Base-by-base conservation (phyloP, 2,888 invertebrate genomes). In the Drosophila anomelani region DNA sequence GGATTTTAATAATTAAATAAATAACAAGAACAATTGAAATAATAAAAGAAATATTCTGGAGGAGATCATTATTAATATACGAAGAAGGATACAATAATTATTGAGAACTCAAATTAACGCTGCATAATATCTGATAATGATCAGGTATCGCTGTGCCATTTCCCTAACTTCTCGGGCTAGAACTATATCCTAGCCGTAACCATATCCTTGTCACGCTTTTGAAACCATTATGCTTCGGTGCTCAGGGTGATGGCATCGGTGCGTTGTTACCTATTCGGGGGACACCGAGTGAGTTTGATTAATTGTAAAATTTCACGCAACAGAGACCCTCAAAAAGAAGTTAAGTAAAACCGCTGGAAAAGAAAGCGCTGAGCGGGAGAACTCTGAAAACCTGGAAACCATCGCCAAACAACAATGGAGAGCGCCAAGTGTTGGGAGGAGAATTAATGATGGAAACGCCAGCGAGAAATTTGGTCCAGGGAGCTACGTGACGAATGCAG, bases 271-370 rank as follows among this genome's bases (percentile, higher is more conserved):
- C 51, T 58, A 20, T 54, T 71, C 56, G 26, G 13, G 32, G 43
- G 41, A 32, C 57, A 46, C 38, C 78, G 83, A 76, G 81, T 82
- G 89, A 89, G 89, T 91, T 91, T 92, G 92, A 92, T 92, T 92
- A 92, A 92, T 92, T 92, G 78, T 86, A 29, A 76, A 90, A 92
- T 92, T 92, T 92, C 92, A 92, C 89, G 91, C 91, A 88, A 90
- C 90, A 79, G 58, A 71, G 59, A 43, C 47, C 56, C 70, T 57
- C 59, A 63, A 63, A 73, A 58, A 46, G 58, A 54, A 56, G 58
- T 59, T 54, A 62, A 61, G 57, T 56, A 75, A 84, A 82, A 69
- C 76, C 76, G 79, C 67, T 78, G 70, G 75, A 73, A 62, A 70
- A 74, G 71, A 76, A 76, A 76, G 71, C 66, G 74, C 39, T 44